These are phyloP conservation scores for Morpho deidamia DNA, from an alignment of 2,888 invertebrate genomes.

Conservation along the genomic window DNA sequence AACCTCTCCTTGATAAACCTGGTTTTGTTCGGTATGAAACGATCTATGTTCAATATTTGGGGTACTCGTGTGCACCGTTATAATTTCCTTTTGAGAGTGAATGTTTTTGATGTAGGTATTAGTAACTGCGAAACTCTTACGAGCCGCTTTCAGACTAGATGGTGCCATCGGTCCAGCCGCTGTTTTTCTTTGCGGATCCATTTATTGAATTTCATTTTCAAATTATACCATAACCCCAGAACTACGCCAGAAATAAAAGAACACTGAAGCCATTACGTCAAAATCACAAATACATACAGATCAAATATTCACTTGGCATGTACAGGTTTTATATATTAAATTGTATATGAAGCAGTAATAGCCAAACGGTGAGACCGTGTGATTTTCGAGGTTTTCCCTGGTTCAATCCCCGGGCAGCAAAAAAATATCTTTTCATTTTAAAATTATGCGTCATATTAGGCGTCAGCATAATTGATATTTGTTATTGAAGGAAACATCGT, in stretches of 20 bases:
- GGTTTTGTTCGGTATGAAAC: conserved; percentile 48
- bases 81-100: conserved; percentile 47
- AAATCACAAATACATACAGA: too few relatives aligned
- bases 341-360: too few relatives aligned
- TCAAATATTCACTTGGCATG: too few relatives aligned
- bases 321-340: too few relatives aligned
- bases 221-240: background rate
- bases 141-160: conserved; percentile 40
- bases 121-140: conserved; percentile 47
- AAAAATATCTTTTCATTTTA: too few relatives aligned
- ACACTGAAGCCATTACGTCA: too few relatives aligned
- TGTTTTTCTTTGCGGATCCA: conserved; percentile 56
- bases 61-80: conserved; percentile 55
- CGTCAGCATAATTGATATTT: too few relatives aligned
- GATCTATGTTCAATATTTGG: conserved; percentile 51
- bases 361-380: too few relatives aligned
- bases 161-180: conserved; percentile 54
- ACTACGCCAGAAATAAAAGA: too few relatives aligned
- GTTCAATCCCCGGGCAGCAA: too few relatives aligned
- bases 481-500: background rate
- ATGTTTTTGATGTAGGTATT: conserved; percentile 36
- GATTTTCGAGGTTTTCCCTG: too few relatives aligned
- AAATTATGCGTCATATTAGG: too few relatives aligned
- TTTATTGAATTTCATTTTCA: conserved; percentile 23
- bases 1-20: conserved; percentile 58